phyloP scores from a whole-genome alignment of 2,113 vertebrate genomes.

The Dasyprocta punctata region DNA sequence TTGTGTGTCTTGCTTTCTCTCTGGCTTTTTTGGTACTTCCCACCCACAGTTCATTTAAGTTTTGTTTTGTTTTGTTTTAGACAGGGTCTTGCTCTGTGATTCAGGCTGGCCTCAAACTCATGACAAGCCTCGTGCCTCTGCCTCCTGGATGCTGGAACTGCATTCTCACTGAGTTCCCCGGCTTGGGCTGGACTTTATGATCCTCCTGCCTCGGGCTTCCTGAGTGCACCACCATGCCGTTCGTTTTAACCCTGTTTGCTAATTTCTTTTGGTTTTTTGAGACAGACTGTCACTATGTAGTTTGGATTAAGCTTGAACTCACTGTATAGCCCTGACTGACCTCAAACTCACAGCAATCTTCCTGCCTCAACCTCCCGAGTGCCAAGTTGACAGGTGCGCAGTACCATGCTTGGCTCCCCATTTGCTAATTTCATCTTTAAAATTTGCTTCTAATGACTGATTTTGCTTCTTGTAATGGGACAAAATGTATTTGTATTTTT shows the following conservation, averaged over 20 bases:
- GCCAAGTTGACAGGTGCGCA: not conserved
- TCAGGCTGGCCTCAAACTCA: not conserved
- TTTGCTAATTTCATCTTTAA: conserved; percentile 4
- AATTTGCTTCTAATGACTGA: conserved; percentile 34
- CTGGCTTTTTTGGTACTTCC: not conserved
- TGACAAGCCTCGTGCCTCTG: not conserved
- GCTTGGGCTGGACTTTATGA: too few species aligned
- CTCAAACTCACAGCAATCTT: not conserved
- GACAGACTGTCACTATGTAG: too few species aligned
- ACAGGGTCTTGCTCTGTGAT: not conserved
- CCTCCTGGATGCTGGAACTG: not conserved
- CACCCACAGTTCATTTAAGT: not conserved
- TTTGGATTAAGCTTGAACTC: too few species aligned
- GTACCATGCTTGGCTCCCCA: not conserved
- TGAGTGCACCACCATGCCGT: not conserved
- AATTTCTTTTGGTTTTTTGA: not conserved
- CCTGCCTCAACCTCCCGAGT: not conserved
- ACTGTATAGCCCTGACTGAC: too few species aligned
- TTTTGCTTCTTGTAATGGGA: not conserved
- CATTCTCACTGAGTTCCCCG: too few species aligned
- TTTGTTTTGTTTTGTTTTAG: not conserved
- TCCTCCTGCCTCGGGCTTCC: too few species aligned
- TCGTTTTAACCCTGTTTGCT: not conserved
- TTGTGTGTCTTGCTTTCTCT: not conserved
- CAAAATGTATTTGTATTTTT: not conserved